Conservation (phyloP, 2,797 vertebrate species). For the Balearica regulorum region DNA sequence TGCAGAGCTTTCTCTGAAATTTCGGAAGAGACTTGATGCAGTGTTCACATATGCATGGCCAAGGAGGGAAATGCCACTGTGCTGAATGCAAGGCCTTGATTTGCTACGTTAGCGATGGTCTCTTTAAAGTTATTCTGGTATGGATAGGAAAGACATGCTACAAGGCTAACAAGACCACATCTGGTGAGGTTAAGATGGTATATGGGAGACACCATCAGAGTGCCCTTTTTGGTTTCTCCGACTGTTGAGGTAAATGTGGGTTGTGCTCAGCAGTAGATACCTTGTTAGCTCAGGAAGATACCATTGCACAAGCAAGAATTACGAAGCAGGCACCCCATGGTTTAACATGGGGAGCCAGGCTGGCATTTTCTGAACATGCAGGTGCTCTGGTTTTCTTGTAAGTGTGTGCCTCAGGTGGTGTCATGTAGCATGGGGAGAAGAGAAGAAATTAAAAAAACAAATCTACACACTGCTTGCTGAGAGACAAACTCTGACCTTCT, state of each 20-base stretch:
- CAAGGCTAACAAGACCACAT: neutral
- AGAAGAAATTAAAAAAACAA: neutral
- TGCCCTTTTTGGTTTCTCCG: neutral
- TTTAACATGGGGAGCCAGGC: neutral
- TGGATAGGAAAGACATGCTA: neutral
- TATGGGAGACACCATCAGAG: neutral
- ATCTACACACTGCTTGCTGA: neutral
- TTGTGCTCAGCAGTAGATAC: neutral
- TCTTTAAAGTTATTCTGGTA: neutral
- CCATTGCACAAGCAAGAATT: neutral
- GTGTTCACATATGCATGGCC: fast-evolving
- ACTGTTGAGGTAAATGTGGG: neutral
- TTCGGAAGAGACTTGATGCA: neutral
- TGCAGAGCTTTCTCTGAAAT: neutral
- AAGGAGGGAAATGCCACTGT: neutral
- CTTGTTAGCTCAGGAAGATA: neutral
- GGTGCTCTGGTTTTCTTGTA: neutral
- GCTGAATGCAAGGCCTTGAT: neutral
- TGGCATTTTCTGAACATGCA: neutral
- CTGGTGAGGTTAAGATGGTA: neutral
- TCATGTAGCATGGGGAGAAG: neutral
- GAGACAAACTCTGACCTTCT: neutral
- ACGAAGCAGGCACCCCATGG: neutral
- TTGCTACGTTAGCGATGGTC: neutral
- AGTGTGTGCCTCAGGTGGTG: neutral